These are phyloP conservation scores for Cataglyphis livida DNA, from an alignment of 2,888 invertebrate genomes.

Conservation along the genomic window DNA sequence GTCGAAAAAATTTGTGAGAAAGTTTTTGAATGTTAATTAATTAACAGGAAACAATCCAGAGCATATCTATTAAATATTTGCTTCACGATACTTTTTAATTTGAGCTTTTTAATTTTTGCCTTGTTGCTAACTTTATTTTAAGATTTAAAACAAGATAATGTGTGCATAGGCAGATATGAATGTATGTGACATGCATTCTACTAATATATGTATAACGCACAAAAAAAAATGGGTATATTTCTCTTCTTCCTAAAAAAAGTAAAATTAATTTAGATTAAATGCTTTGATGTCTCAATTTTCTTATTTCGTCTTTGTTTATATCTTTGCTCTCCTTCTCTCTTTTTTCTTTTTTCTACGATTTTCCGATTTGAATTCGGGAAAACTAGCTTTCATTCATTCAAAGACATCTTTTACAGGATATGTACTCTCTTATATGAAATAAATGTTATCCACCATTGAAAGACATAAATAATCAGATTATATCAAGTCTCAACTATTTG, in stretches of 20 bases:
- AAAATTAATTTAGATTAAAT: neutral
- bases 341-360: neutral
- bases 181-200: neutral
- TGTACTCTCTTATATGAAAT: neutral
- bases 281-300: neutral
- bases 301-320: neutral
- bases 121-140: neutral
- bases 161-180: neutral
- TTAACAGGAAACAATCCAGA: neutral
- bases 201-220: neutral
- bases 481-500: neutral
- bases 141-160: neutral
- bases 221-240: neutral
- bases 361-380: neutral
- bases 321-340: neutral
- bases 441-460: neutral
- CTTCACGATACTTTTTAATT: neutral
- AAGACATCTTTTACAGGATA: neutral
- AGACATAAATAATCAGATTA: neutral
- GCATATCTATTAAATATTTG: neutral
- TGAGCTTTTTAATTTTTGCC: neutral
- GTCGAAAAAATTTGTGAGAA: neutral
- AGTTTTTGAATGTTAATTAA: neutral
- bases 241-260: neutral
- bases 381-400: neutral